A percentile compares a stretch with the other conserved stretches of the same genome.
Conservation (phyloP, 1,140 invertebrate genomes). For the Eueides isabella region DNA sequence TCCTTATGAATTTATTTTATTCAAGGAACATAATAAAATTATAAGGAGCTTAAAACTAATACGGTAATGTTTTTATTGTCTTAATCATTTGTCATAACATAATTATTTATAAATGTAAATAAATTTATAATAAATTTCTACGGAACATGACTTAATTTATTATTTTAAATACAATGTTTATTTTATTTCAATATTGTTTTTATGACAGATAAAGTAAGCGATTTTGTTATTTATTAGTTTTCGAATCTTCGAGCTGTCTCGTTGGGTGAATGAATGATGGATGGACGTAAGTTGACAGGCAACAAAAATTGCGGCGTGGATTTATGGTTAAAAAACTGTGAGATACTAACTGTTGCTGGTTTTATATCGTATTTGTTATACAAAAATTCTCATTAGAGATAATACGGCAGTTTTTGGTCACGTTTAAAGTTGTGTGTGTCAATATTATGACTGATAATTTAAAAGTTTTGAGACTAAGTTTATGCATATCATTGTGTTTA, state of each 20-base stretch:
- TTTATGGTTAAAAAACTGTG: constrained; percentile 70
- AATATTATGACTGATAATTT: constrained; percentile 74
- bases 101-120: neutral
- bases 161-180: neutral
- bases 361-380: constrained; percentile 29
- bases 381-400: constrained; percentile 24
- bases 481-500: constrained; percentile 79
- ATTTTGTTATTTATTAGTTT: constrained; percentile 5
- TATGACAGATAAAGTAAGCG: neutral
- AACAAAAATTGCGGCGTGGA: constrained; percentile 73
- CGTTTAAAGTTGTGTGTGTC: constrained; percentile 52
- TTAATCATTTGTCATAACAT: neutral
- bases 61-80: too few species aligned
- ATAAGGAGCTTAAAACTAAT: too few species aligned
- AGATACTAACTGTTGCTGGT: constrained; percentile 66
- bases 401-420: constrained; percentile 17
- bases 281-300: constrained; percentile 56
- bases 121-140: neutral
- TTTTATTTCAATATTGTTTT: neutral
- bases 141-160: neutral
- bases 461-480: constrained; percentile 77
- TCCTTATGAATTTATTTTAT: too few species aligned
- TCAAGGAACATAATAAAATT: too few species aligned
- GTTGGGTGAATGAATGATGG: constrained; percentile 46
- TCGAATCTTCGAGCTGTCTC: constrained; percentile 14